phyloP scores from a whole-genome alignment of 1,140 invertebrate species.

The Drosophila bocki region DNA sequence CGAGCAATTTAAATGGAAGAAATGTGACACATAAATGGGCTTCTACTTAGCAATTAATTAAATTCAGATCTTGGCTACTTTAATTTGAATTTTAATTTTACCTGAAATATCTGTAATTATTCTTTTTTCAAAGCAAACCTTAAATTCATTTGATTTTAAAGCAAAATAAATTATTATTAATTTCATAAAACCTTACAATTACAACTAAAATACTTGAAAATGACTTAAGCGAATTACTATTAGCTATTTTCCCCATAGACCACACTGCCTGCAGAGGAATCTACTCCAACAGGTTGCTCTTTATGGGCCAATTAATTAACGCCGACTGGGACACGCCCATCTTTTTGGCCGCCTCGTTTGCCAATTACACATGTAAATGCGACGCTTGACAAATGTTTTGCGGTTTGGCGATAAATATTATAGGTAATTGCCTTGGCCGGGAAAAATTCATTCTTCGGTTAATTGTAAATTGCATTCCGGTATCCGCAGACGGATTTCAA shows the following conservation, averaged over 20 bases:
- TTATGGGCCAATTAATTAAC: constrained; percentile 67
- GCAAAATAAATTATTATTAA: background rate
- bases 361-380: constrained; percentile 59
- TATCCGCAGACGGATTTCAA: constrained; percentile 41
- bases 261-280: constrained; percentile 12
- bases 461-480: constrained; percentile 62
- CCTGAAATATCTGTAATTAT: background rate
- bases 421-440: constrained; percentile 57
- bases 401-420: constrained; percentile 69
- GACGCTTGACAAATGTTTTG: constrained; percentile 65
- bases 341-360: background rate
- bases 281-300: constrained; percentile 38
- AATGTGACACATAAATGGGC: background rate
- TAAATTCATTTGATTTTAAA: background rate
- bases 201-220: no score
- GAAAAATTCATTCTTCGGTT: constrained; percentile 48
- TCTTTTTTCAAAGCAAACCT: background rate
- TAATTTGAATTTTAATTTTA: background rate
- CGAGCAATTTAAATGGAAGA: background rate
- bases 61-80: no score
- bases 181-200: background rate
- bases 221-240: background rate
- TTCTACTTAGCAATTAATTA: background rate
- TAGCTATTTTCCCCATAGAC: background rate
- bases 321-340: constrained; percentile 28